Base-by-base conservation (phyloP, 1,140 invertebrate species). In the Streblospio benedicti region DNA sequence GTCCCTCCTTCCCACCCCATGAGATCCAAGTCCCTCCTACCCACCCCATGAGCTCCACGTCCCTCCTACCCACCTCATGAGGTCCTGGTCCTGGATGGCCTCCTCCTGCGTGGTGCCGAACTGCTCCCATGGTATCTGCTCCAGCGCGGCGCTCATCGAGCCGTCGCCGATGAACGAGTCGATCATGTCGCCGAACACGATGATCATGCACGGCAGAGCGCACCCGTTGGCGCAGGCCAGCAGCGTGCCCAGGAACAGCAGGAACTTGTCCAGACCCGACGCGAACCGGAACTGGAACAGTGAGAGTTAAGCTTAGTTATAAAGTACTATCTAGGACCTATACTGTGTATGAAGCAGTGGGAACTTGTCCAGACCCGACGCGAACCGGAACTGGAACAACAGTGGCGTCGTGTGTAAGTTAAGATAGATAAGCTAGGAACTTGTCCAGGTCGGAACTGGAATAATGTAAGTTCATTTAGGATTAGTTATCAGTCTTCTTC, bases 171-270 rank as follows among this genome's bases (percentile, higher is more conserved):
- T 68, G 67, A 76, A 76, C 1, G 68, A 43, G 52, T 75, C 69
- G 30, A 71, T 70, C 71, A 76, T 73, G 23, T 72, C 69, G 2
- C 75, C 75, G 61, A 76, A 78, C 20, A 78, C 67, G 18, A 78
- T 67, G 28, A 77, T 74, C 69, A 76, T 71, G 5, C 57, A 18
- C n/a, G 75, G 75, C n/a, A 76, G 55, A 12, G 69, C 67, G 5
- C 65, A 60, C 6, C 76, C 76, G 47, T 76, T 68, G 14, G 51
- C 61, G 1, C 62, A 27, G 2, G 71, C 72, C 57, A 60, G 60
- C 3, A 76, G 0, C 2, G 62, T 62, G 0, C 74, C 76, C 5
- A 75, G 25, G 4, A 74, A 38, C 69, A 78, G 76, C 23, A 74
- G 52, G 2, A 75, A 31, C 4, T 44, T 43, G 57, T 78, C 76